Evolutionary conservation across 1,140 invertebrate species (phyloP).

Genomic region (Acromyrmex charruanus): DNA sequence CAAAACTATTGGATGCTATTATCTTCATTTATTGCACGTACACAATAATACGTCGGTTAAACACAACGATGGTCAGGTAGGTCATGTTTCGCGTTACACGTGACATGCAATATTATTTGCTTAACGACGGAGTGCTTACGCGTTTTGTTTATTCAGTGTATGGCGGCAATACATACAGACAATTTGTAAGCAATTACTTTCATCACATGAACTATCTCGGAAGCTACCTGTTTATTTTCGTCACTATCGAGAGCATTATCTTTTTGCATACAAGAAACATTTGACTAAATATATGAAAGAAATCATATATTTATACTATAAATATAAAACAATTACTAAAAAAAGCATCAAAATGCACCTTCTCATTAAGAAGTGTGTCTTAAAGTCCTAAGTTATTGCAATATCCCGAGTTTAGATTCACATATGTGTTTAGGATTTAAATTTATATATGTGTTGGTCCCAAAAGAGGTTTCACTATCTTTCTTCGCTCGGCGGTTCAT

Average conservation of each 20-base stretch:
- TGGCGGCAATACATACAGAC: conserved; percentile 62
- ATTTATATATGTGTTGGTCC: not conserved
- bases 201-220: conserved; percentile 31
- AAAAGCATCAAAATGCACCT: not conserved
- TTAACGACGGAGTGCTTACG: conserved; percentile 32
- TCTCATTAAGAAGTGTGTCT: not conserved
- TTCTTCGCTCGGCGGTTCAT: conserved; percentile 31
- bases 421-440: not conserved
- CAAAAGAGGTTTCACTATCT: conserved; percentile 22
- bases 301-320: not conserved
- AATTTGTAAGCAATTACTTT: conserved; percentile 79
- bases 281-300: not conserved
- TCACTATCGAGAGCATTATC: not conserved
- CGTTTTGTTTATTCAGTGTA: conserved; percentile 71
- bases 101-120: conserved; percentile 78
- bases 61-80: conserved; percentile 60
- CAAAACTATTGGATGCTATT: not conserved
- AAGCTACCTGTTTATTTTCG: conserved; percentile 48
- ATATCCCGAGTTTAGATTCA: conserved; percentile 1
- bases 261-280: not conserved
- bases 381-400: not conserved
- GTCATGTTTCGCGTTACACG: conserved; percentile 42
- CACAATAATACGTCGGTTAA: conserved; percentile 64
- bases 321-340: not conserved
- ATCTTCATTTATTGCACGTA: not conserved